Evolutionary conservation across 1,140 invertebrate genomes (phyloP), one percentile per base, ranked within the genome.

Genomic region (Drosophila hydei): DNA sequence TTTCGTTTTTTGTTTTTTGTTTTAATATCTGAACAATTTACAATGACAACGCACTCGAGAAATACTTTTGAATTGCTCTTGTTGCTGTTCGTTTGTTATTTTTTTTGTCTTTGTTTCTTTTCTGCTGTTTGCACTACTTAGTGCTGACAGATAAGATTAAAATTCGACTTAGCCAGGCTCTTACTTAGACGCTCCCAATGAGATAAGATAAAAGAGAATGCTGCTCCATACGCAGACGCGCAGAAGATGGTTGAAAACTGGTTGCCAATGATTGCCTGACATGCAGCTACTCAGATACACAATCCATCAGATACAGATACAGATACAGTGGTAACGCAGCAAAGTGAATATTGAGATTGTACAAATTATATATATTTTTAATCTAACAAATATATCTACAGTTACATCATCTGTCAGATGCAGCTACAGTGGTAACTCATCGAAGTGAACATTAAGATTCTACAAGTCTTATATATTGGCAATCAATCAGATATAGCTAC

Each of bases 81-180:
- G 61, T 45, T 75, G 68, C 38, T 56, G 36, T 51, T 73, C 54
- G 50, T 72, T 87, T 62, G 60, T 68, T 30, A 9, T 30, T 30
- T 5, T 30, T 33, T 1, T 33, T 33, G 9, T 33, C 2, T 0
- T 33, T 33, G 0, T 33, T 33, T 33, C 9, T 73, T 84, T 71
- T 60, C 67, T 88, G 59, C 58, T 83, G 81, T 87, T 87, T 87
- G 81, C 72, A 88, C 72, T 88, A 88, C 83, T 88, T 87, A 87
- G 72, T 83, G 88, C 67, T 78, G 83, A 79, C 75, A 83, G 83
- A 87, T 87, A 87, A 87, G 83, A 87, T 87, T 87, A 87, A 83
- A 88, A 75, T 78, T 75, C 77, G 84, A 75, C 75, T 81, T 83
- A 87, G 77, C 60, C 71, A 25, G 79, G 6, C 61, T 56, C 33